Conservation (phyloP, 1,140 invertebrate genomes). For the Lordiphosa stackelbergi region DNA sequence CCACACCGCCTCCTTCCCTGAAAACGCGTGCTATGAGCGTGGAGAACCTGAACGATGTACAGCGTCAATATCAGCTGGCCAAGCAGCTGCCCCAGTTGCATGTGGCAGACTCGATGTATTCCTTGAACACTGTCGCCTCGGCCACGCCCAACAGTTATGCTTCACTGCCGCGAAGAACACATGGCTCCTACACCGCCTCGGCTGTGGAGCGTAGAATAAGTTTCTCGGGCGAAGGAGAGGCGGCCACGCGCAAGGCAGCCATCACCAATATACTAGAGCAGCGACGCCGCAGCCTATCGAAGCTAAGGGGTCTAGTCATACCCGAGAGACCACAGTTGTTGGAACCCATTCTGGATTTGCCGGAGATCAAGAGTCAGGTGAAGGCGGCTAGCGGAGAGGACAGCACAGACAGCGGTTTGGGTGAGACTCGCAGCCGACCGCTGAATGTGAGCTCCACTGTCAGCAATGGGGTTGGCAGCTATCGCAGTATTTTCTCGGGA, state of each 20-base stretch:
- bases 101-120: constrained; percentile 71
- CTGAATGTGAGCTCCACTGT: constrained; percentile 1
- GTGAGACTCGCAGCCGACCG: constrained; percentile 34
- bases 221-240: constrained; percentile 77
- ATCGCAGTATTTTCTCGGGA: constrained; percentile 57
- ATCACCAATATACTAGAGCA: constrained; percentile 82
- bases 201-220: constrained; percentile 78
- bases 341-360: constrained; percentile 81
- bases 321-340: constrained; percentile 84
- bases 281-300: constrained; percentile 87
- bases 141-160: constrained; percentile 56
- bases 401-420: constrained; percentile 66
- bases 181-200: constrained; percentile 52
- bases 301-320: constrained; percentile 90
- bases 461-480: constrained; percentile 20
- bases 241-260: constrained; percentile 68
- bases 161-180: constrained; percentile 68
- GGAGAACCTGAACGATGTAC: constrained; percentile 70
- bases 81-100: constrained; percentile 63
- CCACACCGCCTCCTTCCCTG: constrained; percentile 32
- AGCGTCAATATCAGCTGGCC: constrained; percentile 67
- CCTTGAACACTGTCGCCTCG: constrained; percentile 45
- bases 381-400: constrained; percentile 62
- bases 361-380: constrained; percentile 87
- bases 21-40: constrained; percentile 76